Evolutionary conservation across 2,113 vertebrate species (phyloP).

Genomic region (Otocyon megalotis): DNA sequence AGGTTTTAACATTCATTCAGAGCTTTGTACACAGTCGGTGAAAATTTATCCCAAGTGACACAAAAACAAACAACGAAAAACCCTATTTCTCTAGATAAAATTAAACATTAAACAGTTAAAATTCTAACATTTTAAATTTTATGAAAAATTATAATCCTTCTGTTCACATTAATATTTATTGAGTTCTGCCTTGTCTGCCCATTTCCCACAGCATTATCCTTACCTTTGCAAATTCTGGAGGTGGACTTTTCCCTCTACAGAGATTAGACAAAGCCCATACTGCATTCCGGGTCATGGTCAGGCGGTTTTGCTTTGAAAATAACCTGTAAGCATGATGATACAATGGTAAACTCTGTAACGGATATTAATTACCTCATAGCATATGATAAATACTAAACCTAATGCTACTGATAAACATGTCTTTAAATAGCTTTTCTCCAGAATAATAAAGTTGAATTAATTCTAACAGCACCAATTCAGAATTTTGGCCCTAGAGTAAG

Average conservation of each 20-base stretch:
- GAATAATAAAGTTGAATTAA: constrained; percentile 23
- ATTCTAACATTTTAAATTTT: constrained; percentile 22
- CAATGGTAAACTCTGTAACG: constrained; percentile 32
- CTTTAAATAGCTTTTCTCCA: constrained; percentile 45
- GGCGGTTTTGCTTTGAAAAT: constrained; percentile 97
- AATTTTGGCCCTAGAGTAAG: constrained; percentile 38
- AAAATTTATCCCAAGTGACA: constrained; percentile 54
- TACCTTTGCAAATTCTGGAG: constrained; percentile 97
- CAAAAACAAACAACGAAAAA: constrained; percentile 7
- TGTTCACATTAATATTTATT: neutral
- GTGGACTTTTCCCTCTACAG: constrained; percentile 98
- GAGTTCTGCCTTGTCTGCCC: neutral
- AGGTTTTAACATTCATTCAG: constrained; percentile 45
- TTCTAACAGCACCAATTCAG: constrained; percentile 41
- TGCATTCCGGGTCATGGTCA: constrained; percentile 98
- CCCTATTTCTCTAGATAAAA: neutral
- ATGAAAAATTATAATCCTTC: constrained; percentile 29
- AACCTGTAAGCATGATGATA: constrained; percentile 86
- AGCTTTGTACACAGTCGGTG: neutral
- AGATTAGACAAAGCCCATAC: constrained; percentile 99
- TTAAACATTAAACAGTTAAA: neutral
- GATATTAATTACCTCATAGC: neutral
- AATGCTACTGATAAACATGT: neutral
- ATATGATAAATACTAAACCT: constrained; percentile 37
- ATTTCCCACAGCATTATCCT: constrained; percentile 39